Evolutionary conservation across 1,140 invertebrate species (phyloP).

Genomic region (Drosophila carrolli): DNA sequence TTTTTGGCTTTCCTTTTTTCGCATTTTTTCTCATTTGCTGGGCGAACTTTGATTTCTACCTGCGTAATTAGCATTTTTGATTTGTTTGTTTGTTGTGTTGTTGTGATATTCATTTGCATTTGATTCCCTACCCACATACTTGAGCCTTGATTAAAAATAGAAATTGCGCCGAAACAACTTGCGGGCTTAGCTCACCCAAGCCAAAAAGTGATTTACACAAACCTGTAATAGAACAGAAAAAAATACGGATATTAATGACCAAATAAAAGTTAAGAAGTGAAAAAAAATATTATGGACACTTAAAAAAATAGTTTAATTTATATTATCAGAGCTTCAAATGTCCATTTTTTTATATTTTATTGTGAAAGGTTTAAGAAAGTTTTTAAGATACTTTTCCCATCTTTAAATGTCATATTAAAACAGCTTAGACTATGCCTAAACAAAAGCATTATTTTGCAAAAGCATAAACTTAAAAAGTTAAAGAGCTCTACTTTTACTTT

Average conservation of each 20-base stretch:
- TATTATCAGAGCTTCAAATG: neutral
- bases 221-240: constrained; percentile 20
- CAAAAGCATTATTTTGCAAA: constrained; percentile 51
- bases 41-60: constrained; percentile 47
- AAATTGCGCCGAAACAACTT: constrained; percentile 36
- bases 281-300: neutral
- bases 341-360: constrained; percentile 5
- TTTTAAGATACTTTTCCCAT: neutral
- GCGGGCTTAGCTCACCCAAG: constrained; percentile 18
- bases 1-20: constrained; percentile 35
- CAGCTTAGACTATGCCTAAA: constrained; percentile 32
- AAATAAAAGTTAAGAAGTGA: neutral
- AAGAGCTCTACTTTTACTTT: constrained; percentile 55
- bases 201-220: constrained; percentile 5
- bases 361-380: constrained; percentile 16
- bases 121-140: constrained; percentile 12
- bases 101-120: constrained; percentile 20
- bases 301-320: neutral
- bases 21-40: constrained; percentile 21
- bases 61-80: constrained; percentile 57
- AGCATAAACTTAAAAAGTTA: constrained; percentile 41
- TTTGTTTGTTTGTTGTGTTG: constrained; percentile 11
- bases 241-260: constrained; percentile 11
- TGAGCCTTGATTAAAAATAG: constrained; percentile 25
- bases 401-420: constrained; percentile 5